These are phyloP conservation scores for Lates japonicus DNA, from an alignment of 2,797 vertebrate genomes.

Conservation along the genomic window DNA sequence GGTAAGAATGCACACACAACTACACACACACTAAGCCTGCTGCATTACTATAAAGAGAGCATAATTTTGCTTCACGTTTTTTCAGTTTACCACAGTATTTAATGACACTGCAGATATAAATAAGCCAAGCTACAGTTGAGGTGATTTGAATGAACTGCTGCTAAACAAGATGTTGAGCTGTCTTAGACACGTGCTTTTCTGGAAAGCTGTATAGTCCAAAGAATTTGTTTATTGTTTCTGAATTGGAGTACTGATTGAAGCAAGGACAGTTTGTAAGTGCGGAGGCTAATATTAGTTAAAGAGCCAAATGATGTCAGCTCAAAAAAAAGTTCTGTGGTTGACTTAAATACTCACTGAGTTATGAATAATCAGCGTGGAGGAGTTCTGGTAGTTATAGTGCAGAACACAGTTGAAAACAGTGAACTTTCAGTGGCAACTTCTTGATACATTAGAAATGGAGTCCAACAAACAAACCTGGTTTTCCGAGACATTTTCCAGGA, in stretches of 20 bases:
- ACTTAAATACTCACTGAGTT: too few relatives aligned
- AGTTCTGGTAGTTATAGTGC: too few relatives aligned
- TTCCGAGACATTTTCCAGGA: not conserved
- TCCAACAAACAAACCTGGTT: not conserved
- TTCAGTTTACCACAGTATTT: not conserved
- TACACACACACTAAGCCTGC: not conserved
- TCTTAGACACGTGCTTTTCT: not conserved
- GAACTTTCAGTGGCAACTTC: too few relatives aligned
- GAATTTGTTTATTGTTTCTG: too few relatives aligned
- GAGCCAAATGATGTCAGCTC: too few relatives aligned
- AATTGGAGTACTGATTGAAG: too few relatives aligned
- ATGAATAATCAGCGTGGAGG: too few relatives aligned
- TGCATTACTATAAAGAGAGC: not conserved
- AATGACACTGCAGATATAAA: not conserved
- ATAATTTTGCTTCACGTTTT: not conserved
- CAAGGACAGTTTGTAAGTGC: too few relatives aligned
- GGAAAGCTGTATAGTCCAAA: not conserved
- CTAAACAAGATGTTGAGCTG: not conserved
- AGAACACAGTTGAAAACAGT: too few relatives aligned
- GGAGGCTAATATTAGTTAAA: too few relatives aligned
- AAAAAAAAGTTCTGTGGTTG: too few relatives aligned
- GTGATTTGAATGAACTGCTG: constrained; percentile 2
- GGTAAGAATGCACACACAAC: not conserved
- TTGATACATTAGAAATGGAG: too few relatives aligned
- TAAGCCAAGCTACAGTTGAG: not conserved